These are phyloP conservation scores for Rutpela maculata DNA, from an alignment of 2,888 invertebrate species.

Conservation along the genomic window DNA sequence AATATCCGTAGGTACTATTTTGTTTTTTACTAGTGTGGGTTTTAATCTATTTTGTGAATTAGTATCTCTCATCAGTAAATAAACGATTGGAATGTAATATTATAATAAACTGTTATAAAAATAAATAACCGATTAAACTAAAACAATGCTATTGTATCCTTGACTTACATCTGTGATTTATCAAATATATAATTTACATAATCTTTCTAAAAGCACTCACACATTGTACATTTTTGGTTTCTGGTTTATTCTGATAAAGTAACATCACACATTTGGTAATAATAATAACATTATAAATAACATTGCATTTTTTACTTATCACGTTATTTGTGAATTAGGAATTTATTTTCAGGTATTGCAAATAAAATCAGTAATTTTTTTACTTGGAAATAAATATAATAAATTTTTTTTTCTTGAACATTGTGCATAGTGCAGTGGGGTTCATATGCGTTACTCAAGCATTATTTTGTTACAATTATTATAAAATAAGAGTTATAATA, in stretches of 20 bases:
- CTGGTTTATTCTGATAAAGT: background rate
- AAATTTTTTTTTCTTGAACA: too few relatives aligned
- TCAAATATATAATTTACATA: constrained; percentile 4
- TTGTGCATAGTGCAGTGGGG: too few relatives aligned
- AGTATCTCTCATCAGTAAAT: constrained; percentile 4
- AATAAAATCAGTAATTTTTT: too few relatives aligned
- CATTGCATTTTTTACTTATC: background rate
- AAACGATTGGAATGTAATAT: constrained; percentile 1
- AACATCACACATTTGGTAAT: background rate
- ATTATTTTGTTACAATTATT: too few relatives aligned
- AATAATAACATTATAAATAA: background rate
- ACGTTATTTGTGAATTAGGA: too few relatives aligned
- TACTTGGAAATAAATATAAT: too few relatives aligned
- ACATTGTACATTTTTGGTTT: background rate
- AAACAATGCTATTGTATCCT: constrained; percentile 5
- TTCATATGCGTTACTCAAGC: too few relatives aligned
- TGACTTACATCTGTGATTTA: constrained; percentile 1
- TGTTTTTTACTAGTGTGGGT: background rate
- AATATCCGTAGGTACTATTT: background rate
- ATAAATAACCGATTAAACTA: background rate
- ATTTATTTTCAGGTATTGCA: too few relatives aligned
- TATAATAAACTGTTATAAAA: constrained; percentile 6
- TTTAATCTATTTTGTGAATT: constrained; percentile 3
- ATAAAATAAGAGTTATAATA: too few relatives aligned
- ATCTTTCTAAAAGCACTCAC: background rate